Evolutionary conservation across 2,797 vertebrate species (phyloP).

Genomic region (Oceanodroma leucorhoa): DNA sequence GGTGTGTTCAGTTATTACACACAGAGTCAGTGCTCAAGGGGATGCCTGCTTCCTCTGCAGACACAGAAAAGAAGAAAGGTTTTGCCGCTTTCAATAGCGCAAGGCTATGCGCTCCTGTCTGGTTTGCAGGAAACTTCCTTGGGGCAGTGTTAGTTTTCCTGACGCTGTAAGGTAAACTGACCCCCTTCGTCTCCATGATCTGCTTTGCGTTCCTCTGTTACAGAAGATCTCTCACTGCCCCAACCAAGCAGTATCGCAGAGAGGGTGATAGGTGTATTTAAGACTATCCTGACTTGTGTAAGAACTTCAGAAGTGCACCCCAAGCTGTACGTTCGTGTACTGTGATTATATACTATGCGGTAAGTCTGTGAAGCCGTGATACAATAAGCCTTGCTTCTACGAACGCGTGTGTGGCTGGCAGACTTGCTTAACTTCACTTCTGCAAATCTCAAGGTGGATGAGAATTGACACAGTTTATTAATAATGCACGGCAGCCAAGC

Average conservation of each 20-base stretch:
- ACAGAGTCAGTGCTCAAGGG: neutral
- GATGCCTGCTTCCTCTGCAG: neutral
- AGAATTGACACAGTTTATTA: neutral
- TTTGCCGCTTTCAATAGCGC: neutral
- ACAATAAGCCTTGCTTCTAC: neutral
- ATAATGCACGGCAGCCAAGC: neutral
- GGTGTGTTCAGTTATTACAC: neutral
- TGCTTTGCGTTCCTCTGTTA: neutral
- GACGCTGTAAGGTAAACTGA: neutral
- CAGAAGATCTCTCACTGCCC: neutral
- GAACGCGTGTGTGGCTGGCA: neutral
- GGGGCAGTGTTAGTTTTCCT: neutral
- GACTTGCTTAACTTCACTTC: neutral
- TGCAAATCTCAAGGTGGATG: neutral
- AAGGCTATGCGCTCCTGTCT: neutral
- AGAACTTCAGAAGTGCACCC: neutral
- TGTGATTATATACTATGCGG: fast-evolving
- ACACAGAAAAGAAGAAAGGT: neutral
- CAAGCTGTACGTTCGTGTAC: neutral
- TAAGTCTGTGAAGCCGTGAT: neutral
- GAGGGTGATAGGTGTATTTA: neutral
- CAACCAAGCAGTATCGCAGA: neutral
- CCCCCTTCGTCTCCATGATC: fast-evolving
- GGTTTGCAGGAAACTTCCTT: neutral
- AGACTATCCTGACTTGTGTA: neutral